These are phyloP conservation scores for Temnothorax rugatulus DNA, from an alignment of 2,888 invertebrate genomes.

Conservation along the genomic window DNA sequence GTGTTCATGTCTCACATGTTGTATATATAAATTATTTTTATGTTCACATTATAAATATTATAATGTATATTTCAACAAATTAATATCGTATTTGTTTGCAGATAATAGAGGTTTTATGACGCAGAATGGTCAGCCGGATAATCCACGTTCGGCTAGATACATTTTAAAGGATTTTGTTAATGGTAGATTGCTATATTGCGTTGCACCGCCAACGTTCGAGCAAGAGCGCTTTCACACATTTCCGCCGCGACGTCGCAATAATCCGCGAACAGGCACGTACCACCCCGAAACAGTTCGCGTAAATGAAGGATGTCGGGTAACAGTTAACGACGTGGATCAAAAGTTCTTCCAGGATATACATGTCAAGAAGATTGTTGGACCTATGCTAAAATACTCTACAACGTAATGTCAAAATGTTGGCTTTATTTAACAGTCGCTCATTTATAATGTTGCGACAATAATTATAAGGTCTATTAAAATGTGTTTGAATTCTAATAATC, in stretches of 20 bases:
- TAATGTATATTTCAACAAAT: constrained; percentile 11
- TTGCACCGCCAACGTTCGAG: constrained; percentile 91
- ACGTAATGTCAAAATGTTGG: constrained; percentile 67
- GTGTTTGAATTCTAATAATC: not conserved
- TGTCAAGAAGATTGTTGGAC: constrained; percentile 70
- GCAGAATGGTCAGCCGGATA: constrained; percentile 97
- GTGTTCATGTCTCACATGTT: not conserved
- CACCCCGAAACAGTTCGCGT: constrained; percentile 88
- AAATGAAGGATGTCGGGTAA: constrained; percentile 87
- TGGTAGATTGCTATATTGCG: constrained; percentile 94
- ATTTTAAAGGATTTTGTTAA: constrained; percentile 97
- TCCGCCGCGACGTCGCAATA: constrained; percentile 86
- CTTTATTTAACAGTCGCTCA: constrained; percentile 57
- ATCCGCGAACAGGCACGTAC: constrained; percentile 85
- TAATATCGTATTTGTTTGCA: constrained; percentile 82
- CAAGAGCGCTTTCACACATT: constrained; percentile 90
- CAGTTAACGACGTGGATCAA: constrained; percentile 88
- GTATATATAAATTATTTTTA: constrained; percentile 6
- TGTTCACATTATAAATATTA: not conserved
- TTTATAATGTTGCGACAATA: constrained; percentile 60
- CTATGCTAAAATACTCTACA: constrained; percentile 64
- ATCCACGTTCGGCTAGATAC: constrained; percentile 95
- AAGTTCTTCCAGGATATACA: constrained; percentile 88
- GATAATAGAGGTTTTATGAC: constrained; percentile 99
- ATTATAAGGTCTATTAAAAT: constrained; percentile 24